A percentile compares a stretch with the other conserved stretches of the same genome.
Conservation (phyloP, 2,113 vertebrate genomes). For the Prochilodus magdalenae region DNA sequence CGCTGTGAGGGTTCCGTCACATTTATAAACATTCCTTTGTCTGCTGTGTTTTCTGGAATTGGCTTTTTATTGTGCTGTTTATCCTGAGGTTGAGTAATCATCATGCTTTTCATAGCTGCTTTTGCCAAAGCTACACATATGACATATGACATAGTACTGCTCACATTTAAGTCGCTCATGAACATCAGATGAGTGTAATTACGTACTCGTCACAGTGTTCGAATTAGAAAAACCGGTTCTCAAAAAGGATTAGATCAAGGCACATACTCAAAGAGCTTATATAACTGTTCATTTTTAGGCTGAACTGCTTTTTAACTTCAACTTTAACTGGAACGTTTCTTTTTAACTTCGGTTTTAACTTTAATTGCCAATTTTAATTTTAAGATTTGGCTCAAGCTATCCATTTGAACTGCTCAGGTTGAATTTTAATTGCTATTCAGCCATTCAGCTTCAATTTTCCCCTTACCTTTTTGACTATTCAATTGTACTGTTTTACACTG, state of each 20-base stretch:
- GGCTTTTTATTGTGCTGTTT: neutral
- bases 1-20: neutral
- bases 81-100: neutral
- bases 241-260: neutral
- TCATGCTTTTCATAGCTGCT: neutral
- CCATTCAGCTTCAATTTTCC: too few species aligned
- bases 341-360: neutral
- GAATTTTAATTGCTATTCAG: too few species aligned
- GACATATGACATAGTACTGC: neutral
- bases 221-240: neutral
- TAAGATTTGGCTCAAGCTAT: too few species aligned
- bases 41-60: neutral
- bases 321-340: neutral
- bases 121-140: neutral
- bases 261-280: neutral
- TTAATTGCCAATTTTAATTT: neutral
- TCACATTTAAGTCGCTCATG: too few species aligned
- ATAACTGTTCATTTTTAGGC: too few species aligned
- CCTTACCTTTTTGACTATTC: too few species aligned
- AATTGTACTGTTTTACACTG: too few species aligned
- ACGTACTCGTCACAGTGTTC: too few species aligned
- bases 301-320: neutral
- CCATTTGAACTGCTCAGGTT: too few species aligned
- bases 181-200: too few species aligned
- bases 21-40: neutral